A percentile compares a stretch with the other conserved stretches of the same genome.
Evolutionary conservation across 2,888 invertebrate species (phyloP).

Genomic region (Tiliacea citrago): DNA sequence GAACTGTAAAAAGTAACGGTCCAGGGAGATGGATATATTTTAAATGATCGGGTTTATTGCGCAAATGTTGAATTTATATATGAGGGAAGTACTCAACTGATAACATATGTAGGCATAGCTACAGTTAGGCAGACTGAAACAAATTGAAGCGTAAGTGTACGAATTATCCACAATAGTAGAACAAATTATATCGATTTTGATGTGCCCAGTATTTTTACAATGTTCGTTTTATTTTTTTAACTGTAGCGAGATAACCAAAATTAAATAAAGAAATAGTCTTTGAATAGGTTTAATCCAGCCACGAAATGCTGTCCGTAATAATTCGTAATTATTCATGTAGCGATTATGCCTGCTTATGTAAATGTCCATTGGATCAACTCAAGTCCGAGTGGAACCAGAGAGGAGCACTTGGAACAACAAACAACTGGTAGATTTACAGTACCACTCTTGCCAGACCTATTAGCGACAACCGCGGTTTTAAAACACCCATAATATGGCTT

Average conservation of each 20-base stretch:
- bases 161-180: conserved; percentile 4
- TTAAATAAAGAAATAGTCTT: not conserved
- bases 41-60: not conserved
- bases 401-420: not conserved
- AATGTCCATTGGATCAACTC: not conserved
- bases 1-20: not conserved
- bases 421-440: not conserved
- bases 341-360: not conserved
- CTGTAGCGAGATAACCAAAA: no score
- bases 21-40: not conserved
- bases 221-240: not conserved
- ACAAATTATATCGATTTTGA: conserved; percentile 23
- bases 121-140: not conserved
- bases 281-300: not conserved
- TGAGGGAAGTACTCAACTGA: conserved; percentile 3
- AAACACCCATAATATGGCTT: conserved; percentile 2
- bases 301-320: not conserved
- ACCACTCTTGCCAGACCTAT: not conserved
- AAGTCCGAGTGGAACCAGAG: not conserved
- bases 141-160: conserved; percentile 16
- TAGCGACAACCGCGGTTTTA: conserved; percentile 16
- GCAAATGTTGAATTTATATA: not conserved
- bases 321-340: not conserved
- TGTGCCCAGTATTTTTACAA: not conserved
- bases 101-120: not conserved